Base-by-base conservation (phyloP, 2,888 invertebrate genomes). In the Caenorhabditis imperialis region DNA sequence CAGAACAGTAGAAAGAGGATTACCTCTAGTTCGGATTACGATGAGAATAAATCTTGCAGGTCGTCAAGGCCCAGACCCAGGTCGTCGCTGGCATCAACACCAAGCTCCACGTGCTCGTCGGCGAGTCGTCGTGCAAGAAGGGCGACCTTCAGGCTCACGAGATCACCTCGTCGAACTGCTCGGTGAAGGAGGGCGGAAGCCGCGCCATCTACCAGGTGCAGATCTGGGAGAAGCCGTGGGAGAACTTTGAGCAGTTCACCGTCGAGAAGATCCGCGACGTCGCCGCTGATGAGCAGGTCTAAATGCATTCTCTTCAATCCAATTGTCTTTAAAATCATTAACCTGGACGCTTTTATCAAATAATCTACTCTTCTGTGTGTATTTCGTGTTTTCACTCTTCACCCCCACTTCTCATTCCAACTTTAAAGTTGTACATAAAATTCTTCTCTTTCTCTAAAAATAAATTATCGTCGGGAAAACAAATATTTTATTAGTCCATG, bases 171-270 rank as follows among this genome's bases (percentile, higher is more conserved):
- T 44, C 69, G 27, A 82, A 79, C 76, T 79, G 79, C 42, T 53
- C 69, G 37, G 60, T 74, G 61, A 81, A 78, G 58, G 75, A 77
- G 10, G 78, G 72, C 35, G 78, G 76, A 37, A 55, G 48, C 33
- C 73, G 82, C 22, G 77, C 79, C 20, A 42, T 82, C 33, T 82
- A 78, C 77, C 74, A 78, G 47, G 71, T 82, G 25, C 63, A 70
- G 40, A 38, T 81, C 53, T 82, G 82, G 82, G 82, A 82, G 78
- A 81, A 81, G 71, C 81, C 82, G 44, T 82, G 82, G 82, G 82
- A 82, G 75, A 81, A 82, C 75, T 82, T 82, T 62, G 76, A 78
- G 54, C 78, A 82, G 70, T 81, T 70, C 77, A 73, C 51, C 45
- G 79, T 81, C 27, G 74, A 77, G 54, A 81, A 81, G 69, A 62